Percentiles rank a stretch among this genome's conserved stretches.
phyloP scores from a whole-genome alignment of 2,888 invertebrate genomes.

The Drosophila antonietae region DNA sequence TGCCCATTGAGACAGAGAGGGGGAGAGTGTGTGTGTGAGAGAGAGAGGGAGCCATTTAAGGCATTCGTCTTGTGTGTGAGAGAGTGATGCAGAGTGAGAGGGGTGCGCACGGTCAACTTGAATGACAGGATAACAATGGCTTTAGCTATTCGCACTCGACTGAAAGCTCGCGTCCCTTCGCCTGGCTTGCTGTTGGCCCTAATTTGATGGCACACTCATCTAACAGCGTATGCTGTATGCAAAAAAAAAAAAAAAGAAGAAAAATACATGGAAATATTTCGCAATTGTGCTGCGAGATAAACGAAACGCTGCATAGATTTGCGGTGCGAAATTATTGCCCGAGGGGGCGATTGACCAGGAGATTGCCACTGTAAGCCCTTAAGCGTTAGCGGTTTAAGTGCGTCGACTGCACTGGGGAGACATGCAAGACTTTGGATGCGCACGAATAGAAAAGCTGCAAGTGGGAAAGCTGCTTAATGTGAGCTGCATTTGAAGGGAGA shows the following conservation, averaged over 20 bases:
- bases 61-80: constrained; percentile 17
- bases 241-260: too few species aligned
- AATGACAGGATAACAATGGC: constrained; percentile 28
- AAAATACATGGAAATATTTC: constrained; percentile 15
- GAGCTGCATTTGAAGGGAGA: background rate
- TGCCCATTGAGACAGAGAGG: constrained; percentile 10
- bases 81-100: background rate
- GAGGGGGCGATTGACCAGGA: constrained; percentile 26
- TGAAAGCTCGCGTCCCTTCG: background rate
- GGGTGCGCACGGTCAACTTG: constrained; percentile 26
- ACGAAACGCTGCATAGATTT: constrained; percentile 29
- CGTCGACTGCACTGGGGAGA: background rate
- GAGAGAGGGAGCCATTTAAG: constrained; percentile 29
- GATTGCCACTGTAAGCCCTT: background rate
- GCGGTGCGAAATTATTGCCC: constrained; percentile 38
- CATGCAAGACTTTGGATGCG: background rate
- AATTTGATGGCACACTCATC: constrained; percentile 18
- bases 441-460: background rate
- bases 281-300: constrained; percentile 36
- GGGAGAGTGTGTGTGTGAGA: background rate
- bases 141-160: constrained; percentile 19
- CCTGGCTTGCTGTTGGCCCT: background rate
- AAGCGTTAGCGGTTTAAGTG: background rate
- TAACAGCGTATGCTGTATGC: background rate
- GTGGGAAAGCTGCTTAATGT: background rate